Percentiles rank a stretch among this genome's conserved stretches.
phyloP scores from a whole-genome alignment of 2,113 vertebrate species.

The Festucalex cinctus region DNA sequence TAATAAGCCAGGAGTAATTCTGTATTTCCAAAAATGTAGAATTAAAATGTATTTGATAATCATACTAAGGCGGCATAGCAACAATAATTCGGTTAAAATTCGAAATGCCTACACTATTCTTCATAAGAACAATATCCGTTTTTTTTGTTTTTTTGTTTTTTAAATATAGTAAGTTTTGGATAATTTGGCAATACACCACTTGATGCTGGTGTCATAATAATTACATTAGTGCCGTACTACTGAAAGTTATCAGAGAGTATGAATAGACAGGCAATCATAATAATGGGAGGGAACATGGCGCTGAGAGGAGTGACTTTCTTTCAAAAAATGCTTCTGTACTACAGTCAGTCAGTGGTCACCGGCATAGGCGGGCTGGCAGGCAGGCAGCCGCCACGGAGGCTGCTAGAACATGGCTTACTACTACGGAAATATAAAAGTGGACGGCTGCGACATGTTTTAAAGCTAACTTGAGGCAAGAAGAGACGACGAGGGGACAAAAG shows the following conservation, averaged over 20 bases:
- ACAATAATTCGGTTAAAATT: too few relatives aligned
- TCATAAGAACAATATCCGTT: too few relatives aligned
- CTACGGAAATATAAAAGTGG: slow-evolving; percentile 47
- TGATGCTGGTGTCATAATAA: not conserved
- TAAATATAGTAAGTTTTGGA: too few relatives aligned
- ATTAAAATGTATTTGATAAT: too few relatives aligned
- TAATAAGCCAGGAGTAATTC: too few relatives aligned
- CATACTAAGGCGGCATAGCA: too few relatives aligned
- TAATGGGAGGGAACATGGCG: slow-evolving; percentile 4
- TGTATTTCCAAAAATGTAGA: too few relatives aligned
- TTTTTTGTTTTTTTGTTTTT: too few relatives aligned
- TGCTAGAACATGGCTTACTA: slow-evolving; percentile 21
- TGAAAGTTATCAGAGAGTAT: not conserved
- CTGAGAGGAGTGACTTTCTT: slow-evolving; percentile 4
- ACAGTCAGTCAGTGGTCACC: slow-evolving; percentile 6
- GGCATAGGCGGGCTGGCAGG: not conserved
- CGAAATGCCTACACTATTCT: too few relatives aligned
- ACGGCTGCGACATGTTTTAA: slow-evolving; percentile 11
- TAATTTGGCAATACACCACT: too few relatives aligned
- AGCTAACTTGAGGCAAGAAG: not conserved
- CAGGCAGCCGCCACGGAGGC: slow-evolving; percentile 15
- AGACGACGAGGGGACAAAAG: not conserved
- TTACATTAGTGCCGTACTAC: not conserved
- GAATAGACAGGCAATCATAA: too few relatives aligned
- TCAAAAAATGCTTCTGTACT: not conserved